Conservation (phyloP, 2,797 vertebrate genomes). For the Coracias cyanogaster region DNA sequence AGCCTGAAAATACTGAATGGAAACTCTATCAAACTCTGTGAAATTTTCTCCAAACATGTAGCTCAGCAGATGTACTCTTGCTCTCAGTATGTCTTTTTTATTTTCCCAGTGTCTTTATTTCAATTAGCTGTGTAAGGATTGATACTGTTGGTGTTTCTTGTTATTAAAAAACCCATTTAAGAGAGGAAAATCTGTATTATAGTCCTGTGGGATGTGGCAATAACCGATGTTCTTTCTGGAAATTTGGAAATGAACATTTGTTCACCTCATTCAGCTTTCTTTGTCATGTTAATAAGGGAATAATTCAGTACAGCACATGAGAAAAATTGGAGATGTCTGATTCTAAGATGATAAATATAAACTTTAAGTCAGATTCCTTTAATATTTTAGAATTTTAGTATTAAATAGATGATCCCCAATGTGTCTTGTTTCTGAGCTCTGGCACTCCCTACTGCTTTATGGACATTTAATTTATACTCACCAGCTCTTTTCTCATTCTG, state of each 20-base stretch:
- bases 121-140: background rate
- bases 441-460: background rate
- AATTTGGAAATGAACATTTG: background rate
- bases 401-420: background rate
- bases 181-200: background rate
- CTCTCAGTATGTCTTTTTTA: background rate
- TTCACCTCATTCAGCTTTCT: fast-evolving
- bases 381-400: background rate
- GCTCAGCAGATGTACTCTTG: background rate
- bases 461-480: background rate
- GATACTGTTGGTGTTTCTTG: background rate
- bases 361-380: background rate
- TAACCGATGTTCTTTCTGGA: background rate
- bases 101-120: background rate
- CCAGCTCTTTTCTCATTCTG: background rate
- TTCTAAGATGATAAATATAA: background rate
- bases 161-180: background rate
- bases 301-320: background rate
- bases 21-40: background rate
- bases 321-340: background rate
- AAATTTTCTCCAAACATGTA: background rate
- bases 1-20: background rate
- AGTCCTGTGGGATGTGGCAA: background rate
- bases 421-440: background rate
- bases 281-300: background rate